These are phyloP conservation scores for Aphrophora alni DNA, from an alignment of 2,888 invertebrate genomes.

Conservation along the genomic window DNA sequence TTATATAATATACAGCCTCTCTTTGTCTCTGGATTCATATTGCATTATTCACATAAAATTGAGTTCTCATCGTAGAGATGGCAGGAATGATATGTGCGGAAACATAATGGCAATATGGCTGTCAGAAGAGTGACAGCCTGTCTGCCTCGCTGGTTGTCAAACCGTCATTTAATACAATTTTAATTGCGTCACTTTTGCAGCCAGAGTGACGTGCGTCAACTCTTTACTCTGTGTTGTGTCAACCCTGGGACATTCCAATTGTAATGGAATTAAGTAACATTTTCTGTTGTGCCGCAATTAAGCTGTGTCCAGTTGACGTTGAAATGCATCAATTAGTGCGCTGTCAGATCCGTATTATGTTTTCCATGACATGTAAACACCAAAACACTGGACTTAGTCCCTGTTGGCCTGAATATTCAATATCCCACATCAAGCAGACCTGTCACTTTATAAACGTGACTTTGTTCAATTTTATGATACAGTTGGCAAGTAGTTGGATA, in stretches of 20 bases:
- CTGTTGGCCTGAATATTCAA: not conserved
- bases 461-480: not conserved
- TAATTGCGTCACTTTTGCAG: slow-evolving; percentile 9
- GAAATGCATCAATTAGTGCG: slow-evolving; percentile 2
- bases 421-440: not conserved
- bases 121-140: not conserved
- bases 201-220: not conserved
- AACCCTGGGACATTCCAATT: not conserved
- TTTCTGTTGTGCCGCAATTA: slow-evolving; percentile 1
- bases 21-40: not conserved
- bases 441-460: not conserved
- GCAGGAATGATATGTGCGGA: slow-evolving; percentile 6
- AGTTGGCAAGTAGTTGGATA: not conserved
- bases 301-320: slow-evolving; percentile 6
- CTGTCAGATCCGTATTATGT: not conserved
- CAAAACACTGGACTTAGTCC: not conserved
- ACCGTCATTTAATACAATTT: slow-evolving; percentile 6
- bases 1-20: not conserved
- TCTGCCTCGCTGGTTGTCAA: slow-evolving; percentile 1
- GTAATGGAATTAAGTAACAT: slow-evolving; percentile 2
- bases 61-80: not conserved
- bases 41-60: slow-evolving; percentile 6
- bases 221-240: not conserved
- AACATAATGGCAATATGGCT: slow-evolving; percentile 9
- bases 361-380: slow-evolving; percentile 2